phyloP scores from a whole-genome alignment of 2,888 invertebrate species.

The Entomobrya proxima region DNA sequence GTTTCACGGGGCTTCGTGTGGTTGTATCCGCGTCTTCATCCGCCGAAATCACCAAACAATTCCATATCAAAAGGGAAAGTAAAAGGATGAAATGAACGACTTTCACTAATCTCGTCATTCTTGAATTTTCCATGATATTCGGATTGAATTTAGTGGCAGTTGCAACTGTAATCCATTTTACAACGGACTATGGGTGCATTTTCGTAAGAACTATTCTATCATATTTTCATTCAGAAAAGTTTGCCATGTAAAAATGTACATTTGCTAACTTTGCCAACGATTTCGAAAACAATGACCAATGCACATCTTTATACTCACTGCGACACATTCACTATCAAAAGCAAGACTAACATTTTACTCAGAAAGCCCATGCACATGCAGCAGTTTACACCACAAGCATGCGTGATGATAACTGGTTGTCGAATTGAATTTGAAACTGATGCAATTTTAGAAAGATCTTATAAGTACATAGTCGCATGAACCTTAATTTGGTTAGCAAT shows the following conservation, averaged over 20 bases:
- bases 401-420: slow-evolving; percentile 36
- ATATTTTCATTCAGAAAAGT: too few relatives aligned
- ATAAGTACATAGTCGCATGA: too few relatives aligned
- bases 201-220: too few relatives aligned
- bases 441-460: slow-evolving; percentile 34
- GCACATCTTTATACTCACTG: neutral
- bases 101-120: neutral
- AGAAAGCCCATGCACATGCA: neutral
- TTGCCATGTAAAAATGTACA: too few relatives aligned
- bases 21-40: neutral
- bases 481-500: too few relatives aligned
- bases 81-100: neutral
- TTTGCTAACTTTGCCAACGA: neutral
- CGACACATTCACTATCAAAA: slow-evolving; percentile 36
- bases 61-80: neutral
- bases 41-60: neutral
- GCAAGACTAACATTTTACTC: slow-evolving; percentile 29
- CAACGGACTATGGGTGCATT: too few relatives aligned
- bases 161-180: too few relatives aligned
- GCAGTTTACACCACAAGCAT: slow-evolving; percentile 25
- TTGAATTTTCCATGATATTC: neutral
- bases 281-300: neutral
- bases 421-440: slow-evolving; percentile 32
- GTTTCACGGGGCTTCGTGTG: neutral
- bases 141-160: too few relatives aligned